phyloP scores from a whole-genome alignment of 1,140 invertebrate genomes.

The Hycleus cichorii region DNA sequence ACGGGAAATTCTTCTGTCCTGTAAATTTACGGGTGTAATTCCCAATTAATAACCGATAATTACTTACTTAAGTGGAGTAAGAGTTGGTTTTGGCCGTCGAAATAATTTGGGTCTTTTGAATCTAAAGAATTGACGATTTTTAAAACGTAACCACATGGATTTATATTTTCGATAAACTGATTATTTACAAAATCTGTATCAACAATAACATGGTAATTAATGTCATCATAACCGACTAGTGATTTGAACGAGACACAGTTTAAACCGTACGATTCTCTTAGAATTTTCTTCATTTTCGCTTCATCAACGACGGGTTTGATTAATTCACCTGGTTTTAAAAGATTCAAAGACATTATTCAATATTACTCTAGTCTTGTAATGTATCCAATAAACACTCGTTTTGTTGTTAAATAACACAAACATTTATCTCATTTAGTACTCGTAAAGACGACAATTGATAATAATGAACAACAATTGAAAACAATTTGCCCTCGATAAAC shows the following conservation, averaged over 20 bases:
- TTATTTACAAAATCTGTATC: slow-evolving; percentile 14
- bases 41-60: neutral
- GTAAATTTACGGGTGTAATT: neutral
- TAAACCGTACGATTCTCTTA: slow-evolving; percentile 61
- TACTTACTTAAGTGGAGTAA: slow-evolving; percentile 57
- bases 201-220: slow-evolving; percentile 53
- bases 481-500: too few relatives aligned
- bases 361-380: too few relatives aligned
- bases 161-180: slow-evolving; percentile 18
- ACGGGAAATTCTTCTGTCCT: slow-evolving; percentile 52
- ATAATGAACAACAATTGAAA: too few relatives aligned
- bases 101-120: slow-evolving; percentile 55
- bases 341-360: too few relatives aligned
- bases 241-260: slow-evolving; percentile 55
- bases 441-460: too few relatives aligned
- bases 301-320: slow-evolving; percentile 3
- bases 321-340: slow-evolving; percentile 1
- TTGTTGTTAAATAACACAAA: too few relatives aligned
- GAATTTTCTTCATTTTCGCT: slow-evolving; percentile 48
- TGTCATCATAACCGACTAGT: slow-evolving; percentile 75
- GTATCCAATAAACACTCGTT: too few relatives aligned
- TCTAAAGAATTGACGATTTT: slow-evolving; percentile 77
- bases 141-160: slow-evolving; percentile 61
- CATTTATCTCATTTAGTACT: too few relatives aligned
- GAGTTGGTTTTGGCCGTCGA: slow-evolving; percentile 65